Evolutionary conservation across 2,888 invertebrate genomes (phyloP), one percentile per base, ranked within the genome.

Genomic region (Hipparchia sbordonii): DNA sequence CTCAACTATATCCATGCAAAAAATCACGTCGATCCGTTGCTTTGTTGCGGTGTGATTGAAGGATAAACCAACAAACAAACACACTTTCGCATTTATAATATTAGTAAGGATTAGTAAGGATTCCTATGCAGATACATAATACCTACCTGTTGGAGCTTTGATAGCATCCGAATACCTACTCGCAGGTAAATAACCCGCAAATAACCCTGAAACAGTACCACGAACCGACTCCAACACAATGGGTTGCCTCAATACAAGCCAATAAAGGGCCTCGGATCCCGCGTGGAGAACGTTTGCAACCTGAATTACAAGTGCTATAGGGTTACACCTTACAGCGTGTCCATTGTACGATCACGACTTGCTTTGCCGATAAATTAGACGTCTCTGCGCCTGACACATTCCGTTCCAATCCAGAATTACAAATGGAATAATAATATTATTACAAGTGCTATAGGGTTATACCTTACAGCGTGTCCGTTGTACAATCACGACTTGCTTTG

Each of bases 401-500:
- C 33, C 3, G 23, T 7, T 13, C 59, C 8, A 13, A 13, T 7
- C 7, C 56, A 13, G n/a, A n/a, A 56, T 13, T 56, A 56, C 56
- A 56, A 39, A 39, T 39, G 39, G 5, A 39, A 39, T 39, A n/a
- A n/a, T n/a, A n/a, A n/a, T n/a, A n/a, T n/a, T n/a, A 86, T 87
- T 82, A 84, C 85, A 87, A 85, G 82, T 83, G 82, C 78, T 75
- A 75, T 80, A 83, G 88, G 87, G 87, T 85, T 87, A 85, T 59
- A 86, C 82, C 81, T 83, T 85, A 82, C 82, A 10, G 8, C 23
- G 71, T 54, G 63, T 78, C 76, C 78, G 74, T 69, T 73, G 48
- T 59, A 39, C 66, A 8, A 45, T 3, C 67, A 54, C 67, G 63
- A 60, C 56, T 52, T n/a, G 56, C 56, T 13, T n/a, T 56, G 6